Percentiles rank a stretch among this genome's conserved stretches.
Evolutionary conservation across 1,140 invertebrate species (phyloP).

Genomic region (Zaprionus capensis): DNA sequence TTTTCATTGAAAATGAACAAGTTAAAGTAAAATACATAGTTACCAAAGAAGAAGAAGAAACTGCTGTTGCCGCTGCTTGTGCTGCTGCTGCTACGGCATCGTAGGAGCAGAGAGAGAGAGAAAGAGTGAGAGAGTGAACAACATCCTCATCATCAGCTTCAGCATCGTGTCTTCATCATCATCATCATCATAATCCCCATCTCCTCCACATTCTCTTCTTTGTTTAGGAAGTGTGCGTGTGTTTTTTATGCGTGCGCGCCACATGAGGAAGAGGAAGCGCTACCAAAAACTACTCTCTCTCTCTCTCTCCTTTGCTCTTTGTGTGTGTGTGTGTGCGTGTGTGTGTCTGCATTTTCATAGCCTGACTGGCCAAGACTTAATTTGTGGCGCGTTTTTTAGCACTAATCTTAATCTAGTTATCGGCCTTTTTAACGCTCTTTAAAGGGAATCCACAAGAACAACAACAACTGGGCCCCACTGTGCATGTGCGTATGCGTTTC

Average conservation of each 20-base stretch:
- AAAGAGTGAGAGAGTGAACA: slow-evolving; percentile 22
- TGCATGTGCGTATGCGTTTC: slow-evolving; percentile 15
- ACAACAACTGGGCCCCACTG: slow-evolving; percentile 7
- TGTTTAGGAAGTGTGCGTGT: slow-evolving; percentile 54
- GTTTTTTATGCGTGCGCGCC: slow-evolving; percentile 57
- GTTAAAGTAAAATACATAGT: slow-evolving; percentile 35
- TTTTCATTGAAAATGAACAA: slow-evolving; percentile 48
- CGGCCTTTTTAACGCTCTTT: slow-evolving; percentile 35
- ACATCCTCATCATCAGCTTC: slow-evolving; percentile 23
- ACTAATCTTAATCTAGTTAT: slow-evolving; percentile 46
- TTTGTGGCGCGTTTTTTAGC: slow-evolving; percentile 30
- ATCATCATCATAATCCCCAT: slow-evolving; percentile 29
- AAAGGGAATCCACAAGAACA: slow-evolving; percentile 28
- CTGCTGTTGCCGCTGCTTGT: slow-evolving; percentile 3
- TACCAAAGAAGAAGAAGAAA: slow-evolving; percentile 26
- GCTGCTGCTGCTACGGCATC: slow-evolving; percentile 17
- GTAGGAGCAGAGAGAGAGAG: slow-evolving; percentile 25
- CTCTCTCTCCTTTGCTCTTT: slow-evolving; percentile 1
- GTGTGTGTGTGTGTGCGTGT: slow-evolving; percentile 10
- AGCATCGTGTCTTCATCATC: slow-evolving; percentile 11
- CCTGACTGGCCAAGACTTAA: slow-evolving; percentile 23
- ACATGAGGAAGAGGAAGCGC: slow-evolving; percentile 56
- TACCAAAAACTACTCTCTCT: slow-evolving; percentile 49
- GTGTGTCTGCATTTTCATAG: slow-evolving; percentile 24
- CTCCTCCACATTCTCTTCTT: slow-evolving; percentile 56